phyloP scores from a whole-genome alignment of 2,888 invertebrate species.

The Ochropleura plecta region DNA sequence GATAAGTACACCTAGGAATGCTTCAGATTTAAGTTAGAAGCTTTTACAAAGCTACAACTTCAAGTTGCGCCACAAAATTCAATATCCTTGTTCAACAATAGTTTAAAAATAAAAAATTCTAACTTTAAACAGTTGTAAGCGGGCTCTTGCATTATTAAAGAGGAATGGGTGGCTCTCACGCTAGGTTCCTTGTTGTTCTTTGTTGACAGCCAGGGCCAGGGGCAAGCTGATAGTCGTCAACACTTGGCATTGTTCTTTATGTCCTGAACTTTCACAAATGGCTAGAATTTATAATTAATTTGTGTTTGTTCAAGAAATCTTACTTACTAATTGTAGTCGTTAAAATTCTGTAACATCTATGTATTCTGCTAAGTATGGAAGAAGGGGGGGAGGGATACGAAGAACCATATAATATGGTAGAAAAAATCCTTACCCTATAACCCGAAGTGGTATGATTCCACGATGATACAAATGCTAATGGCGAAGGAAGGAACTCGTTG shows the following conservation, averaged over 20 bases:
- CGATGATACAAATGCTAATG: neutral
- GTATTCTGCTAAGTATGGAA: neutral
- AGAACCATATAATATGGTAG: neutral
- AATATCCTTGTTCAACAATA: constrained; percentile 48
- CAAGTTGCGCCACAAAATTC: constrained; percentile 45
- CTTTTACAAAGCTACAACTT: constrained; percentile 23
- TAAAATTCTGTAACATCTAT: constrained; percentile 17
- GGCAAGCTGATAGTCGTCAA: constrained; percentile 9
- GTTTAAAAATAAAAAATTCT: constrained; percentile 57
- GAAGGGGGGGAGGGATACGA: neutral
- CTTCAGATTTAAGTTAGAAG: constrained; percentile 34
- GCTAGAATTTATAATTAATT: constrained; percentile 37
- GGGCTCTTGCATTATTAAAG: constrained; percentile 46
- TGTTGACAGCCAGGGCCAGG: constrained; percentile 10
- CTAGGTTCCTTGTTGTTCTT: constrained; percentile 18
- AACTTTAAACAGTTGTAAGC: constrained; percentile 51
- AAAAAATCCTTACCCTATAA: neutral
- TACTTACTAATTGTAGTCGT: constrained; percentile 25
- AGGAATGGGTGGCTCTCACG: constrained; percentile 41
- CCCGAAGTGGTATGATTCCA: neutral
- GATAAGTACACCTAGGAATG: constrained; percentile 10
- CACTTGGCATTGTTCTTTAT: constrained; percentile 28
- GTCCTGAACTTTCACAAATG: constrained; percentile 9
- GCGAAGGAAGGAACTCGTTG: neutral
- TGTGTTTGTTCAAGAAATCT: constrained; percentile 12